Base-by-base conservation (phyloP, 2,888 invertebrate genomes). In the Bembecia ichneumoniformis region DNA sequence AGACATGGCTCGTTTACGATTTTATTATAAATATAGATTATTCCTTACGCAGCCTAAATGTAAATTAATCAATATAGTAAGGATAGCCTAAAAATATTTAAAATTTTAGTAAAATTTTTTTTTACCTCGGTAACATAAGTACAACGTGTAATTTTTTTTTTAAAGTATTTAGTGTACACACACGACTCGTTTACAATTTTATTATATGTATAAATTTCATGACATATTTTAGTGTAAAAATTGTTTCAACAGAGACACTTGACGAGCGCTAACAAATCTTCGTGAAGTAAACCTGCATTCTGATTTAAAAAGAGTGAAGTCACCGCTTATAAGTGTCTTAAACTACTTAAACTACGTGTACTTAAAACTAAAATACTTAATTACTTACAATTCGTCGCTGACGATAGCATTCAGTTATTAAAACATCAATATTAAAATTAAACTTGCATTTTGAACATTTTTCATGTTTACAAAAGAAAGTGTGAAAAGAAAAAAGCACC, bases 391-490 rank as follows among this genome's bases (percentile, higher is more conserved):
- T 28, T 28, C 9, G 2, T 28, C 5, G 28, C 5, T 4, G 20
- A 2, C 7, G n/a, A 28, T 28, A 5, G 28, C 28, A 28, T 28
- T 28, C 28, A 7, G 28, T 28, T 28, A 28, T 28, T 9, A 9
- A 28, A 28, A 28, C 7, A 28, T 28, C 28, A 28, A 28, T 28
- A 28, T 28, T 9, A 28, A 28, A 28, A 28, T 28, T 28, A 28
- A 28, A 28, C 9, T 28, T 9, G 9, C 7, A 28, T 28, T 28
- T 28, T 28, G 28, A 28, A 28, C 28, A 28, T 28, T 28, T 28
- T 28, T 28, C 9, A 7, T 28, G 28, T 28, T 56, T 51, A 52
- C n/a, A 34, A 43, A 20, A n/a, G 43, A 47, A 48, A 43, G 48
- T 40, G 40, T 10, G 4, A 40, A 40, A 40, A 13, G 14, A 40